Percentiles rank a stretch among this genome's conserved stretches.
Evolutionary conservation across 2,797 vertebrate species (phyloP).

Genomic region (Ceyx erithaca): DNA sequence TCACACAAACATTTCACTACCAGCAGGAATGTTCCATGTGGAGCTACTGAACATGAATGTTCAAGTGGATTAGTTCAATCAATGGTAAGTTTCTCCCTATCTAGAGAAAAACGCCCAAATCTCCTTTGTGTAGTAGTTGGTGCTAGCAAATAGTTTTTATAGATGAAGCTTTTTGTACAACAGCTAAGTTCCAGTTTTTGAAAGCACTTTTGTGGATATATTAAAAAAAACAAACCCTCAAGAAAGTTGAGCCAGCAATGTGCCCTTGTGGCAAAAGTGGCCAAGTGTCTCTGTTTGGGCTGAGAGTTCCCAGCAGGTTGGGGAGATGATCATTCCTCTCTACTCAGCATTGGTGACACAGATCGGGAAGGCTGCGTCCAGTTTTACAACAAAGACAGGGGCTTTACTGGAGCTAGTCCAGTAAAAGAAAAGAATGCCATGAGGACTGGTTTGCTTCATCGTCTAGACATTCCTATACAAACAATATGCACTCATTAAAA

Average conservation of each 20-base stretch:
- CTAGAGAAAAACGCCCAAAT: neutral
- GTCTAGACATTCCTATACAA: neutral
- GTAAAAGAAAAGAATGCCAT: neutral
- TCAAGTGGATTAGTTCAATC: neutral
- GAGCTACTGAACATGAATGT: neutral
- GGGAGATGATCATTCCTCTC: neutral
- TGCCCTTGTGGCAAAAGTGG: neutral
- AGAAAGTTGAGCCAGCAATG: neutral
- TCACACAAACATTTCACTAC: neutral
- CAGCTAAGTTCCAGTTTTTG: neutral
- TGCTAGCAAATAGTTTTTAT: neutral
- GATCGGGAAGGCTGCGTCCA: neutral
- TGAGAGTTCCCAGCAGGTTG: neutral
- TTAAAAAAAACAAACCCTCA: neutral
- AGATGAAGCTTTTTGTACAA: neutral
- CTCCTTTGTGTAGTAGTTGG: neutral
- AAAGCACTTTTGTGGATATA: neutral
- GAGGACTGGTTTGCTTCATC: neutral
- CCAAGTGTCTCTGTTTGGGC: neutral
- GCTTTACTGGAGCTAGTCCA: neutral
- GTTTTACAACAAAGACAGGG: neutral
- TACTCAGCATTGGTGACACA: neutral
- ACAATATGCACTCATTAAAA: neutral
- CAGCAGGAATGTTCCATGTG: neutral
- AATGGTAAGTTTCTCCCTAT: neutral